Percentiles rank a stretch among this genome's conserved stretches.
These are phyloP conservation scores for Thera obeliscata DNA, from an alignment of 2,888 invertebrate genomes.

Conservation along the genomic window DNA sequence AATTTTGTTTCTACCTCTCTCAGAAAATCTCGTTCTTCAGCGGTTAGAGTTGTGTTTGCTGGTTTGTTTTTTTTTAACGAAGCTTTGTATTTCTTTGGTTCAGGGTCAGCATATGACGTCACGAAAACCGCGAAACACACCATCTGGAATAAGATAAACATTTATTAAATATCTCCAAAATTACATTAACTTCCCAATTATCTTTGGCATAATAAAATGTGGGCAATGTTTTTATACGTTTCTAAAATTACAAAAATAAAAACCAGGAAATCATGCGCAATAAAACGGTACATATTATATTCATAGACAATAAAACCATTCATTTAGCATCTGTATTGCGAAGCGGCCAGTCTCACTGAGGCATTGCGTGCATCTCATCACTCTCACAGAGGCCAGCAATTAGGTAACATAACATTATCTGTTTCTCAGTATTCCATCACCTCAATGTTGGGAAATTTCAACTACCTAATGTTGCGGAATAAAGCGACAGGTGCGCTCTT, in stretches of 20 bases:
- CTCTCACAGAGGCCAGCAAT: slow-evolving; percentile 59
- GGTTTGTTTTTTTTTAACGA: slow-evolving; percentile 60
- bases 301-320: slow-evolving; percentile 7
- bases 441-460: slow-evolving; percentile 57
- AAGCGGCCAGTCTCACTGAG: slow-evolving; percentile 47
- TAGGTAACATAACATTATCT: slow-evolving; percentile 64
- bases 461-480: slow-evolving; percentile 44
- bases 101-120: slow-evolving; percentile 63
- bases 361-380: slow-evolving; percentile 55
- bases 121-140: slow-evolving; percentile 59
- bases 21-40: slow-evolving; percentile 74
- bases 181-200: too few species aligned
- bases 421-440: slow-evolving; percentile 55
- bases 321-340: slow-evolving; percentile 25
- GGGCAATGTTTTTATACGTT: background rate
- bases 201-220: too few species aligned
- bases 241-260: background rate
- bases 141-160: slow-evolving; percentile 63
- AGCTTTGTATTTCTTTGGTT: slow-evolving; percentile 76
- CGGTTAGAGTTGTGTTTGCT: slow-evolving; percentile 62
- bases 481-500: slow-evolving; percentile 25
- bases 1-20: slow-evolving; percentile 80
- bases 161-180: background rate
- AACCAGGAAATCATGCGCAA: slow-evolving; percentile 6
- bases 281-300: background rate